Conservation (phyloP, 2,888 invertebrate species). For the Hybos culiciformis region DNA sequence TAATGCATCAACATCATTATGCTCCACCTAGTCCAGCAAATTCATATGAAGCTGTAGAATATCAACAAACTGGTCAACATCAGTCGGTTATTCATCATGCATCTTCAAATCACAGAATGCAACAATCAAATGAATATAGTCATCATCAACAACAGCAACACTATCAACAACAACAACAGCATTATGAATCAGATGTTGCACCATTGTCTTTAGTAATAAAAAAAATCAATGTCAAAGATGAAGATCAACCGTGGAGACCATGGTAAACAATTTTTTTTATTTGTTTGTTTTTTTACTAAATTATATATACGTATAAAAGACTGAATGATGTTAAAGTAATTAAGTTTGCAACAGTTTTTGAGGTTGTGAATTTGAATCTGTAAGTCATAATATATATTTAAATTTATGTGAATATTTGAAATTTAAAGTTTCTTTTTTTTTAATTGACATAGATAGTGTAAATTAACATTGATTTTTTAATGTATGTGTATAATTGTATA, state of each 20-base stretch:
- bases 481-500: too few species aligned
- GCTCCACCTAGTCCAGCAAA: constrained; percentile 44
- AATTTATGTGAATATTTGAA: too few species aligned
- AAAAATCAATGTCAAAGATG: constrained; percentile 40
- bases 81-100: constrained; percentile 36
- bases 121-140: constrained; percentile 33
- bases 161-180: neutral
- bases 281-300: neutral
- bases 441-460: too few species aligned
- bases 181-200: constrained; percentile 15
- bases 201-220: constrained; percentile 64
- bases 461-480: too few species aligned
- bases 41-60: constrained; percentile 36
- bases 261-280: constrained; percentile 40
- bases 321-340: too few species aligned
- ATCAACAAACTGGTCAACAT: constrained; percentile 31
- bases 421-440: too few species aligned
- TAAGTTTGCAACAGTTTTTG: too few species aligned
- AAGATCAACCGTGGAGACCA: constrained; percentile 70
- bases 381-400: too few species aligned
- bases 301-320: neutral
- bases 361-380: too few species aligned
- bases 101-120: constrained; percentile 29
- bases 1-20: constrained; percentile 25
- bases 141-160: constrained; percentile 27